Evolutionary conservation across 2,888 invertebrate species (phyloP).

Genomic region (Drosophila parthenogenetica): DNA sequence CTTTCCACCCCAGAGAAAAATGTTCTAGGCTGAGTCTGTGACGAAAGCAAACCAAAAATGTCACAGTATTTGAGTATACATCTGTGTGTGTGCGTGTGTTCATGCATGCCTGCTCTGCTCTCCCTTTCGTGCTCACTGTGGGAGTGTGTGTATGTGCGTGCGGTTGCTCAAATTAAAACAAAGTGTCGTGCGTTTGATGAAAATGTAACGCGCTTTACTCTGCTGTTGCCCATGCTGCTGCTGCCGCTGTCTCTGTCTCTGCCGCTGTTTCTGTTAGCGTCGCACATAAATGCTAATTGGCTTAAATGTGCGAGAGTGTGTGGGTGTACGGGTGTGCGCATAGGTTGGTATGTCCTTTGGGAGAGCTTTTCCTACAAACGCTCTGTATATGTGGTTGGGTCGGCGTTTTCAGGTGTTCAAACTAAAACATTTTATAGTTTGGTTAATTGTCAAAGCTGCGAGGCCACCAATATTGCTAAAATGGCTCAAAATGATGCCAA

Average conservation of each 20-base stretch:
- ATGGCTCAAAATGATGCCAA: neutral
- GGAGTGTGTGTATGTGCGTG: constrained; percentile 58
- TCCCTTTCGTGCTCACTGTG: constrained; percentile 15
- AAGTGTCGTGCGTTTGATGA: constrained; percentile 81
- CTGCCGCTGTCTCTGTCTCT: neutral
- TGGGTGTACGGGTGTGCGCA: constrained; percentile 15
- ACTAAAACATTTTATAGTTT: constrained; percentile 80
- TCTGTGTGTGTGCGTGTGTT: constrained; percentile 22
- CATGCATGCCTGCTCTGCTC: constrained; percentile 37
- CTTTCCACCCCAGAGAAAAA: constrained; percentile 41
- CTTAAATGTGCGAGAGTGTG: constrained; percentile 71
- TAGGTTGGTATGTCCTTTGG: constrained; percentile 47
- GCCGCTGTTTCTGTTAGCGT: constrained; percentile 28
- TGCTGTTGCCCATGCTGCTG: constrained; percentile 24
- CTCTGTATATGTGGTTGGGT: constrained; percentile 35
- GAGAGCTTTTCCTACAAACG: constrained; percentile 56
- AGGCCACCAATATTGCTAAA: constrained; percentile 33
- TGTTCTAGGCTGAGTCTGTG: constrained; percentile 58
- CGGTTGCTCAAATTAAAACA: constrained; percentile 79
- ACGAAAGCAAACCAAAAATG: constrained; percentile 74
- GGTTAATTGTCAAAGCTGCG: constrained; percentile 78
- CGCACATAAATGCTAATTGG: constrained; percentile 81
- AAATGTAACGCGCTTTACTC: constrained; percentile 77
- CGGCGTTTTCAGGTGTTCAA: constrained; percentile 72
- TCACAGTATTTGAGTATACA: constrained; percentile 44